Evolutionary conservation across 2,797 vertebrate species (phyloP), one percentile per base, ranked within the genome.

Genomic region (Gambelia wislizenii): DNA sequence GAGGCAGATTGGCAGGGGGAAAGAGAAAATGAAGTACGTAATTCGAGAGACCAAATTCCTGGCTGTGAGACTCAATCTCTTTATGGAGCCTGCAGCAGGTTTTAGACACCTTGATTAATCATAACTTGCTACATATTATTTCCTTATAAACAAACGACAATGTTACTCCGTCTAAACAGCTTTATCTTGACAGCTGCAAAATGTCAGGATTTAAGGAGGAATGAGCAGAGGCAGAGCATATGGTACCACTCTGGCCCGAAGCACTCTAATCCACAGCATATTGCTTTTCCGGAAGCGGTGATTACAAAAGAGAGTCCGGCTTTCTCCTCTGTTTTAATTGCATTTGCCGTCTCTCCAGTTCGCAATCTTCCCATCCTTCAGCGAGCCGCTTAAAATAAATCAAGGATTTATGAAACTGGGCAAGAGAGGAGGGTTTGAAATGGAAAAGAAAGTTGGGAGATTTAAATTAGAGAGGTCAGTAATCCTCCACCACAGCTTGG

Each of bases 131-230:
- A 75, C 95, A 92, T 90, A 96, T 97, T 97, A 97, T 97, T 97
- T 97, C 94, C 95, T 93, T 96, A 96, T 97, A 97, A 97, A 97
- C 96, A 97, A 97, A 96, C 93, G 94, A 95, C 96, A 96, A 93
- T 96, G 96, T 96, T 96, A 94, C 90, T 96, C 93, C 30, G 90
- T 95, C 96, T 94, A 97, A 97, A 97, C 95, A 97, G 95, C 96
- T 97, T 97, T 96, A 97, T 97, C 96, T 94, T 96, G 95, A 97
- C 97, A 97, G 96, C 96, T 97, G 96, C 95, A 97, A 96, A 97
- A 97, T 97, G 96, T 96, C 97, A 96, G 96, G 95, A 95, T 97
- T 97, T 97, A 97, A 96, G 96, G 96, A 95, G 76, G 93, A 95
- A 94, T 30, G 94, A 97, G 89, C 93, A 93, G 95, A 96, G 95